Evolutionary conservation across 2,797 vertebrate species (phyloP).

Genomic region (Alcedo atthis): DNA sequence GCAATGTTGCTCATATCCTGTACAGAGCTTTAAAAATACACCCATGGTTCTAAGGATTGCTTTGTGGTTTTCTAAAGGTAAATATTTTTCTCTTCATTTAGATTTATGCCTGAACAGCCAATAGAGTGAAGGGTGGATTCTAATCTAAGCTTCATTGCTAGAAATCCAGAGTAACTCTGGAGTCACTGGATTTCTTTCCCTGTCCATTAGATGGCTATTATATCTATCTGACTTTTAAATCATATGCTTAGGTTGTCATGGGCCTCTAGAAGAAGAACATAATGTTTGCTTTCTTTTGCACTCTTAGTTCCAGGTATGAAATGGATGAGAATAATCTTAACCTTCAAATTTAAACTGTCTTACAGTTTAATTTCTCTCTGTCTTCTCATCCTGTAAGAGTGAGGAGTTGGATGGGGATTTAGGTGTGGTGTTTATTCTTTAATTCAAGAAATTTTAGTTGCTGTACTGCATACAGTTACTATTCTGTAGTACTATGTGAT

Average conservation of each 20-base stretch:
- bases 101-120: neutral
- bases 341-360: neutral
- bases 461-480: neutral
- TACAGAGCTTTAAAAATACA: slow-evolving; percentile 19
- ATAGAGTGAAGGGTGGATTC: neutral
- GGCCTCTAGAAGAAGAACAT: neutral
- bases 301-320: neutral
- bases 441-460: neutral
- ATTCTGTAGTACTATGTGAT: neutral
- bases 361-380: neutral
- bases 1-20: slow-evolving; percentile 16
- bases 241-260: neutral
- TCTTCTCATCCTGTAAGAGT: neutral
- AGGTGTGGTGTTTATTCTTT: neutral
- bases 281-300: neutral
- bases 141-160: neutral
- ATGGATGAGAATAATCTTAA: neutral
- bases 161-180: neutral
- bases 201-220: neutral
- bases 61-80: slow-evolving; percentile 19
- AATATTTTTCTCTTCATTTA: slow-evolving; percentile 41
- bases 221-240: neutral
- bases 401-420: neutral
- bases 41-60: neutral
- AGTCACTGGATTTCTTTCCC: neutral